These are phyloP conservation scores for Pangasius macronema DNA, from an alignment of 2,797 vertebrate genomes.

Conservation along the genomic window DNA sequence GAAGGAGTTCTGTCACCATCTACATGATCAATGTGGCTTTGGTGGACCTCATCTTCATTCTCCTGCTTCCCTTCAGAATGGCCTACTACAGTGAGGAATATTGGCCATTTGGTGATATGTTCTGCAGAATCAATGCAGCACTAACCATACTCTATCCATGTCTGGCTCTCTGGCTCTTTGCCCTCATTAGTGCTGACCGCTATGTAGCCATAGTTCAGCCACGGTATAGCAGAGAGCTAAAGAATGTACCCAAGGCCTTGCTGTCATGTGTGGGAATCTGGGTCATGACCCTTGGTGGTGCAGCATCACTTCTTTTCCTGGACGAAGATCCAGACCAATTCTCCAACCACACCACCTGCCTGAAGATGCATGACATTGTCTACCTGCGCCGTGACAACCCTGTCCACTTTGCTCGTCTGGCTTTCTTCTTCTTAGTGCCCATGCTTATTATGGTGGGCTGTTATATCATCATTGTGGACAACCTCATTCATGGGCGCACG, in stretches of 20 bases:
- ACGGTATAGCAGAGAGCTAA: conserved; percentile 87
- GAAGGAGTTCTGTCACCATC: conserved; percentile 88
- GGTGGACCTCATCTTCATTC: conserved; percentile 86
- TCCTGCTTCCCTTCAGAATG: conserved; percentile 88
- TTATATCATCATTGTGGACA: conserved; percentile 89
- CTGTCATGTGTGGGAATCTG: conserved; percentile 83
- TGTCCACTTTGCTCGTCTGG: conserved; percentile 83
- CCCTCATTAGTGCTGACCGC: conserved; percentile 92
- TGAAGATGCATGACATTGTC: conserved; percentile 88
- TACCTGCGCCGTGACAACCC: conserved; percentile 79
- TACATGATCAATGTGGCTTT: conserved; percentile 97
- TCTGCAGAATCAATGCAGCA: conserved; percentile 84
- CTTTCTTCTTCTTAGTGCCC: conserved; percentile 92
- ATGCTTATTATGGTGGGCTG: conserved; percentile 91
- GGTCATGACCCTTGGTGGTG: conserved; percentile 86
- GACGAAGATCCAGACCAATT: conserved; percentile 78
- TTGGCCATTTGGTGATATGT: conserved; percentile 89
- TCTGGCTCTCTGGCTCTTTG: conserved; percentile 92
- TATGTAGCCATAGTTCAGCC: conserved; percentile 97
- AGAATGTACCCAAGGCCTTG: conserved; percentile 86
- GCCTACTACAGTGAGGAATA: conserved; percentile 79
- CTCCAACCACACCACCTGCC: conserved; percentile 85
- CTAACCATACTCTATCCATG: conserved; percentile 92
- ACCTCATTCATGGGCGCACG: conserved; percentile 84
- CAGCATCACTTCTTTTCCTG: conserved; percentile 80